Evolutionary conservation across 2,113 vertebrate genomes (phyloP).

Genomic region (Lepus americanus): DNA sequence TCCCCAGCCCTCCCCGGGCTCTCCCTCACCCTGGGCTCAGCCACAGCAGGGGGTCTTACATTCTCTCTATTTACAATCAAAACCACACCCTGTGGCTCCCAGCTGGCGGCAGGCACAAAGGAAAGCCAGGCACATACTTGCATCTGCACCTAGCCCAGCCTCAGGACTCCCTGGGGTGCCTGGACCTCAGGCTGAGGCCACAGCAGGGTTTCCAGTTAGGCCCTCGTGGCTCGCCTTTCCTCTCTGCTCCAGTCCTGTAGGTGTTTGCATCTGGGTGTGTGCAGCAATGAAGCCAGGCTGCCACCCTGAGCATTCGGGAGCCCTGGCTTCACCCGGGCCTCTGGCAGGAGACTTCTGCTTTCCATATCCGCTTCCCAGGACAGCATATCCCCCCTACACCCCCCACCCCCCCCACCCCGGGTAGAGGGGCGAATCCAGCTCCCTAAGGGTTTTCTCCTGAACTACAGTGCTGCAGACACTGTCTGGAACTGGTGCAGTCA

Average conservation of each 20-base stretch:
- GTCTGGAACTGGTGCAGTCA: rapidly evolving
- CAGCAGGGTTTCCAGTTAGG: slow-evolving; percentile 57
- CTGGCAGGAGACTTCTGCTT: neutral
- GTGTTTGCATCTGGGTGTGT: neutral
- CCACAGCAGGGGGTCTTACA: slow-evolving; percentile 37
- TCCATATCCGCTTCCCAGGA: neutral
- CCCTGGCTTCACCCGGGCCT: neutral
- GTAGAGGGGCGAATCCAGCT: neutral
- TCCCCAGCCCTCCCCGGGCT: no score
- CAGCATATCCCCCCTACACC: neutral
- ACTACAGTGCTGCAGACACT: neutral
- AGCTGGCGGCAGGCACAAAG: slow-evolving; percentile 68
- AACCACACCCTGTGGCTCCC: slow-evolving; percentile 71
- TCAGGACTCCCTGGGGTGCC: slow-evolving; percentile 44
- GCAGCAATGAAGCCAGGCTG: neutral
- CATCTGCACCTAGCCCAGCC: slow-evolving; percentile 68
- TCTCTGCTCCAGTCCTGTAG: neutral
- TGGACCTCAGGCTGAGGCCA: slow-evolving; percentile 58
- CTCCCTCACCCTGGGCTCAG: neutral
- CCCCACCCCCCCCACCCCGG: no score
- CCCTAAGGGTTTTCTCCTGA: neutral
- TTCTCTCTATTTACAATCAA: slow-evolving; percentile 61
- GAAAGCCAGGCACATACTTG: slow-evolving; percentile 75
- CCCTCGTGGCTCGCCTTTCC: slow-evolving; percentile 52
- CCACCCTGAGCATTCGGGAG: neutral